A percentile compares a stretch with the other conserved stretches of the same genome.
Evolutionary conservation across 2,888 invertebrate species (phyloP).

Genomic region (Callyntrura guangdongensis): DNA sequence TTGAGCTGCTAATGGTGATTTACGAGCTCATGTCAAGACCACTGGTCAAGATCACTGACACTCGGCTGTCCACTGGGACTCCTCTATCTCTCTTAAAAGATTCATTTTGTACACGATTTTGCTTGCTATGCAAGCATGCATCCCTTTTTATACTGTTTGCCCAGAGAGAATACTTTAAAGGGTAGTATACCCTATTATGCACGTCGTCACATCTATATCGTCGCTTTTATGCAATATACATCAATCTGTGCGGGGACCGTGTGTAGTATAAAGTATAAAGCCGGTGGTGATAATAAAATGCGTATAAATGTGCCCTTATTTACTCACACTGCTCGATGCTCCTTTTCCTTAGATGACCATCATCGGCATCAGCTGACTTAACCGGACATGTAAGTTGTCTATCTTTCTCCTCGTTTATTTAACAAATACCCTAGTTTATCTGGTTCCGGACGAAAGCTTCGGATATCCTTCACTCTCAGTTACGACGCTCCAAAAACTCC

Average conservation of each 20-base stretch:
- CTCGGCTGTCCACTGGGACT: constrained; percentile 79
- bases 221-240: too few relatives aligned
- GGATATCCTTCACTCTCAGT: constrained; percentile 56
- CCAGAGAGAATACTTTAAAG: neutral
- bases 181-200: too few relatives aligned
- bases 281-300: constrained; percentile 1
- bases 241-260: too few relatives aligned
- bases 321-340: neutral
- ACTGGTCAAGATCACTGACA: constrained; percentile 84
- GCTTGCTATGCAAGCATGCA: constrained; percentile 58
- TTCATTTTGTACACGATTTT: constrained; percentile 67
- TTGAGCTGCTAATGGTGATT: constrained; percentile 84
- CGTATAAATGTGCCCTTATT: constrained; percentile 28
- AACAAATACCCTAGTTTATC: constrained; percentile 72
- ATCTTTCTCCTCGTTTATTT: constrained; percentile 71
- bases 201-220: too few relatives aligned
- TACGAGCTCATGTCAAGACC: constrained; percentile 84
- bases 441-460: constrained; percentile 76
- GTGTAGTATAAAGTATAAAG: neutral
- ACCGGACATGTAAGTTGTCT: constrained; percentile 75
- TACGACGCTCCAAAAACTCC: constrained; percentile 2
- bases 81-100: constrained; percentile 74
- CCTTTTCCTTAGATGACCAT: constrained; percentile 57
- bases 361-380: constrained; percentile 69
- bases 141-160: neutral